A percentile compares a stretch with the other conserved stretches of the same genome.
These are phyloP conservation scores for Xiphorhynchus elegans DNA, from an alignment of 2,113 vertebrate genomes.

Conservation along the genomic window DNA sequence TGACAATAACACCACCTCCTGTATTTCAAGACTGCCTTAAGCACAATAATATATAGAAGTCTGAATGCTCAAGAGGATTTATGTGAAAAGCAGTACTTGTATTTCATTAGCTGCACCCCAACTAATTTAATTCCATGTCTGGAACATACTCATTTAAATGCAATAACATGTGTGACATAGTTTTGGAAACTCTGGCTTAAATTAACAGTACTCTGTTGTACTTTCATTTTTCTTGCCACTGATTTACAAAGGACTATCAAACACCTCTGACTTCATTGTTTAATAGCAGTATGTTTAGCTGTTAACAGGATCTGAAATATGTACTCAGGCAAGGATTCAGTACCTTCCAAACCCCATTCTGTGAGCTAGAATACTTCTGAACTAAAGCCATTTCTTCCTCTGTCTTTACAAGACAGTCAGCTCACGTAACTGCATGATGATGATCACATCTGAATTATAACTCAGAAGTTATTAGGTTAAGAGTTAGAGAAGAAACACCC, in stretches of 20 bases:
- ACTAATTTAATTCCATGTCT: background rate
- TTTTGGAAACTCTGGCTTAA: background rate
- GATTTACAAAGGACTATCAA: background rate
- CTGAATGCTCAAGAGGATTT: background rate
- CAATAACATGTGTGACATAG: background rate
- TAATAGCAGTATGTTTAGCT: background rate
- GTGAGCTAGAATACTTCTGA: background rate
- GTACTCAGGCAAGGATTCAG: background rate
- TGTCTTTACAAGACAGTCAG: background rate
- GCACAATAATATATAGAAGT: background rate
- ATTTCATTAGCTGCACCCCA: background rate
- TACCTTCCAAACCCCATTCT: background rate
- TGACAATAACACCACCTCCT: background rate
- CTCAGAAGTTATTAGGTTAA: background rate
- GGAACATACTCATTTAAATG: background rate
- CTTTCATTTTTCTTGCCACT: background rate
- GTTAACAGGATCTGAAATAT: background rate
- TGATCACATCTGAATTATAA: background rate
- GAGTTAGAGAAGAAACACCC: background rate
- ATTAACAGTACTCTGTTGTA: background rate
- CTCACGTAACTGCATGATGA: background rate
- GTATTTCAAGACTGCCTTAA: conserved; percentile 1
- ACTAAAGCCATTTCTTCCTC: background rate
- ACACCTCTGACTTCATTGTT: background rate
- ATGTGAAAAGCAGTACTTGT: background rate